phyloP scores from a whole-genome alignment of 2,888 invertebrate species.

The Chaitophorus viminalis region DNA sequence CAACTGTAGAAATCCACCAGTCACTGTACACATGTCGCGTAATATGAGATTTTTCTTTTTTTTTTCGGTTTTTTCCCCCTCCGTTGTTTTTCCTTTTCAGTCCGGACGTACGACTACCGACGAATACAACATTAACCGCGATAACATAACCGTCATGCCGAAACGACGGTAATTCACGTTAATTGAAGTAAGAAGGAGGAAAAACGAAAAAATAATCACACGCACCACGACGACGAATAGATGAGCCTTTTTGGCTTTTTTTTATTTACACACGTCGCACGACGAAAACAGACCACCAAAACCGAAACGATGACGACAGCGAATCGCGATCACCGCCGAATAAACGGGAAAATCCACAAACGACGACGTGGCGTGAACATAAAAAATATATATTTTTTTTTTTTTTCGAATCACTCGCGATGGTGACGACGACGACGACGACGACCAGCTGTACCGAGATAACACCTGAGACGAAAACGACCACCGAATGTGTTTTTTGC shows the following conservation, averaged over 20 bases:
- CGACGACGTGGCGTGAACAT: too few species aligned
- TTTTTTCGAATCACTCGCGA: too few species aligned
- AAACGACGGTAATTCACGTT: too few species aligned
- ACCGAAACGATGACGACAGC: neutral
- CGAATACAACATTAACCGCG: too few species aligned
- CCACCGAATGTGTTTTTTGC: neutral
- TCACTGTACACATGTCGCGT: constrained; percentile 31
- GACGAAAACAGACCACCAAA: neutral
- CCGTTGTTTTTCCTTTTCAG: neutral
- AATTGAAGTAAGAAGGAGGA: too few species aligned
- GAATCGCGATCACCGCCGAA: neutral
- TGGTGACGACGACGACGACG: too few species aligned
- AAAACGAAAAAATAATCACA: neutral
- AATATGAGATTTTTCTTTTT: neutral
- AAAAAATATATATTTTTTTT: too few species aligned
- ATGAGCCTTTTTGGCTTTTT: too few species aligned
- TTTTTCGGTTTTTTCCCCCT: neutral
- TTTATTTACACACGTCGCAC: too few species aligned
- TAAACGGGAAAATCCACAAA: neutral
- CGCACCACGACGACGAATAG: too few species aligned
- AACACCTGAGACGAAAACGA: too few species aligned
- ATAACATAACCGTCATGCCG: neutral
- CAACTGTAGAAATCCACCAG: neutral
- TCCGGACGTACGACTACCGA: neutral
- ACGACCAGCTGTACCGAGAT: too few species aligned